These are phyloP conservation scores for Marasmarcha lunaedactyla DNA, from an alignment of 2,888 invertebrate genomes.

Conservation along the genomic window DNA sequence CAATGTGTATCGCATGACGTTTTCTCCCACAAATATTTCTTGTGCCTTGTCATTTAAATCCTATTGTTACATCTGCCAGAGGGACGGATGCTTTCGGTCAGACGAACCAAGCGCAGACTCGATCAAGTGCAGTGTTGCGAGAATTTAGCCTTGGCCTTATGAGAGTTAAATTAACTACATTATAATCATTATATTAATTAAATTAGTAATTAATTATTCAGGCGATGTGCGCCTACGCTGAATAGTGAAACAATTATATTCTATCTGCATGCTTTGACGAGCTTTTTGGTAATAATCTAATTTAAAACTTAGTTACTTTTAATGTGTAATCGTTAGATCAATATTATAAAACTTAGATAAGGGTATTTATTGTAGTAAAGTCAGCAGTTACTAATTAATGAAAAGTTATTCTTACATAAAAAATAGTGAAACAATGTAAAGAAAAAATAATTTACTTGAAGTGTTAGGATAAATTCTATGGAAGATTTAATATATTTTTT, in stretches of 20 bases:
- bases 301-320: constrained; percentile 64
- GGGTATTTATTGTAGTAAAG: constrained; percentile 67
- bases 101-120: constrained; percentile 8
- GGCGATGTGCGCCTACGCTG: constrained; percentile 53
- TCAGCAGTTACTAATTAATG: constrained; percentile 58
- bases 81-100: too few species aligned
- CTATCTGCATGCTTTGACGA: constrained; percentile 71
- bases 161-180: constrained; percentile 61
- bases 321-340: constrained; percentile 65
- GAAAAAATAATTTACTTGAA: constrained; percentile 49
- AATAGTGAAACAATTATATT: constrained; percentile 62
- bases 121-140: constrained; percentile 60
- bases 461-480: constrained; percentile 56
- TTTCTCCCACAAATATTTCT: constrained; percentile 39
- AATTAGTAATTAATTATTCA: constrained; percentile 40
- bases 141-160: constrained; percentile 72
- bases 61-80: constrained; percentile 1
- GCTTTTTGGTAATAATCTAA: constrained; percentile 71
- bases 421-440: constrained; percentile 60
- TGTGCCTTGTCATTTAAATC: constrained; percentile 44
- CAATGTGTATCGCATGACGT: neutral
- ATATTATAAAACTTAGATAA: constrained; percentile 58
- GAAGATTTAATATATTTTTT: constrained; percentile 68
- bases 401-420: constrained; percentile 62
- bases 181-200: constrained; percentile 59